Evolutionary conservation across 2,113 vertebrate genomes (phyloP), one percentile per base, ranked within the genome.

Genomic region (Riparia riparia): DNA sequence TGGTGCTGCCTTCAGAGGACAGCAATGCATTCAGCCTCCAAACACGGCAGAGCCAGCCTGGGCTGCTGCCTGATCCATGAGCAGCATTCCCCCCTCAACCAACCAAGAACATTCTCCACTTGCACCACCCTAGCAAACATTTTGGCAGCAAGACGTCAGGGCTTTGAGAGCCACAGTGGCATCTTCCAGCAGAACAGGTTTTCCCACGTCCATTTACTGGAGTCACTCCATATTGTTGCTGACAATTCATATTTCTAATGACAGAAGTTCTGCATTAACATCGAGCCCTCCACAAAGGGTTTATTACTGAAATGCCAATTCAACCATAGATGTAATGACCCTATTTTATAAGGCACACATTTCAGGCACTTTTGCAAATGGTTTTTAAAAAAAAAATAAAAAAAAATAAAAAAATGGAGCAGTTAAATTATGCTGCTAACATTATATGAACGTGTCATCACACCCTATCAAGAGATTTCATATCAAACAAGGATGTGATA

Each of bases 251-350:
- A 83, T 92, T 92, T 92, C 56, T 83, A 95, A 94, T 26, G 65
- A 86, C 6, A 72, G 37, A 93, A 90, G 90, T 86, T 89, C 26
- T 92, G 80, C 76, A 83, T 95, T 95, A 97, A 96, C 71, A 93
- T 93, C 88, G 47, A 93, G 39, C 82, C 92, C 58, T 95, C 79
- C 71, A 51, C 88, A 89, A 93, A 83, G 85, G 51, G 78, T 88
- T 96, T 97, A 93, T 94, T 93, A 89, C 65, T 56, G 90, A 94
- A 90, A 96, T 69, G 80, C 69, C 90, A 95, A 94, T 94, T 96
- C 82, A 96, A 65, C 82, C 61, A 86, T 65, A 94, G 90, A 76
- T 89, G 53, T 93, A 96, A 96, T 90, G 88, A 95, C 93, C 86
- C 80, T 92, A 51, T 91, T 95, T 96, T 90, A 94, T 80, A 96